Base-by-base conservation (phyloP, 2,888 invertebrate species). In the Zele albiditarsus region DNA sequence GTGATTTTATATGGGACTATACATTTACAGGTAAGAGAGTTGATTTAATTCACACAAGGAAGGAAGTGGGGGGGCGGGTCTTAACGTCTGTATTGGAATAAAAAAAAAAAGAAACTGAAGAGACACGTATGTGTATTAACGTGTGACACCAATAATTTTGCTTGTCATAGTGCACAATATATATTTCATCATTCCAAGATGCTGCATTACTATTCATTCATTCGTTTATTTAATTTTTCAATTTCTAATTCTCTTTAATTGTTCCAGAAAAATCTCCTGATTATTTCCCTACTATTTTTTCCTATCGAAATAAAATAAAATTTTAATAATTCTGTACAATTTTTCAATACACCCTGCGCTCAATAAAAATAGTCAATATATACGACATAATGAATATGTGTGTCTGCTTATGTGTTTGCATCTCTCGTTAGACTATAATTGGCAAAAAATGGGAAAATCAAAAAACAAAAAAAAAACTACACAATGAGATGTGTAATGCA, bases 1-100 rank as follows among this genome's bases (percentile, higher is more conserved):
- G 42, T 16, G 81, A 87, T 85, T 88, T 87, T 87, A 87, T 86
- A 88, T 82, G n/a, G 83, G 82, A 88, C 87, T 87, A 82, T 87
- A 87, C 86, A 85, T 79, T 71, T 73, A 58, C 25, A 10, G 70
- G 27, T 38, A 33, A 25, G 57, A 8, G 4, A 33, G 33, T 33
- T 20, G 28, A 70, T 53, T 49, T 27, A 6, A 57, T 65, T 71
- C 31, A 33, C 33, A 6, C 6, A 33, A 33, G 33, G 33, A 6
- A 33, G 33, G 33, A 33, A 33, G 6, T n/a, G n/a, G n/a, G n/a
- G n/a, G n/a, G n/a, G n/a, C n/a, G n/a, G n/a, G 33, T 33, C 33
- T 33, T 6, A 5, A 6, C 4, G 6, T 33, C 6, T 33, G 33
- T 33, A 3, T 33, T 5, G 33, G 8, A 8, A 33, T 5, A 8